Evolutionary conservation across 2,113 vertebrate genomes (phyloP).

Genomic region (Epinephelus moara): DNA sequence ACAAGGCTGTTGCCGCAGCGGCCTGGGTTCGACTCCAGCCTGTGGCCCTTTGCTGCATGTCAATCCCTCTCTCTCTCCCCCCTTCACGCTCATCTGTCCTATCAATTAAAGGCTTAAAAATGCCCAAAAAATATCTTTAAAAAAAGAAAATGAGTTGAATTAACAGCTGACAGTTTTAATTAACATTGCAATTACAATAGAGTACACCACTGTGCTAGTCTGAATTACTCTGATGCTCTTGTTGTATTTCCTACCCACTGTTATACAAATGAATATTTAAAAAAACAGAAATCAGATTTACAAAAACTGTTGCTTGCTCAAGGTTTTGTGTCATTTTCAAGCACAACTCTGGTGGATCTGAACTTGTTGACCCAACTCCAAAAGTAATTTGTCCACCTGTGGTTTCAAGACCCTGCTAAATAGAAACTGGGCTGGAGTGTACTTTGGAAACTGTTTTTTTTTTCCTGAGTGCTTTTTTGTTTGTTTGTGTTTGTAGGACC

Average conservation of each 20-base stretch:
- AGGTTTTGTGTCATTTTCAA: not conserved
- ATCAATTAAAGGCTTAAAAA: no score
- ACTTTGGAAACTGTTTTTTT: not conserved
- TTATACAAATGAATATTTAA: not conserved
- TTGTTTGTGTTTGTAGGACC: not conserved
- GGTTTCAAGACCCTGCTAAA: not conserved
- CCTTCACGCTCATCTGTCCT: no score
- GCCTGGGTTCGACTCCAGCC: no score
- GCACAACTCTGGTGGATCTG: not conserved
- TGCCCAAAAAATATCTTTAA: no score
- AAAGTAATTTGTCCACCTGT: not conserved
- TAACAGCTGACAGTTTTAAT: not conserved
- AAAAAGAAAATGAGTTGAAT: not conserved
- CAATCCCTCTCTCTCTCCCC: no score
- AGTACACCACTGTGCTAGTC: not conserved
- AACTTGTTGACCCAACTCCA: not conserved
- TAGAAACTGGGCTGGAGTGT: not conserved
- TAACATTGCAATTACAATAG: not conserved
- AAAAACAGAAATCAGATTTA: not conserved
- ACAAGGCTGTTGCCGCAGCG: no score
- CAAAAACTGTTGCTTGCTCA: not conserved
- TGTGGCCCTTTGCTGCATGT: no score
- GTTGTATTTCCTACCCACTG: not conserved
- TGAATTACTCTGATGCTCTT: not conserved
- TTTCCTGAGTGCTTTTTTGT: not conserved